Evolutionary conservation across 2,113 vertebrate genomes (phyloP).

Genomic region (Protobothrops mucrosquamatus): DNA sequence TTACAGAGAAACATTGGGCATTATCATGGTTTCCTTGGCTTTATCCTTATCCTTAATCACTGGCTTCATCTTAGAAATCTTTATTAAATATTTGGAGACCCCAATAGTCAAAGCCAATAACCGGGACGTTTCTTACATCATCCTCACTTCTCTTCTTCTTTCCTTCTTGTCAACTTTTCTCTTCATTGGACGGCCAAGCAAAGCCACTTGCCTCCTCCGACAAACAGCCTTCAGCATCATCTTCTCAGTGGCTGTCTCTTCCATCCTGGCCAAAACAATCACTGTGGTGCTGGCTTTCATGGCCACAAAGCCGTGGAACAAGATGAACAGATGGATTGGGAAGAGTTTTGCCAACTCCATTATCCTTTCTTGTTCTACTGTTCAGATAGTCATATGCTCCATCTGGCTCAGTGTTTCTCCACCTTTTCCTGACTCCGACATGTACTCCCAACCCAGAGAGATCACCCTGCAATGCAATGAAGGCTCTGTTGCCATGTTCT

Average conservation of each 20-base stretch:
- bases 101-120: background rate
- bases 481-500: background rate
- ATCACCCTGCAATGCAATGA: background rate
- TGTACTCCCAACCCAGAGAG: background rate
- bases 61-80: background rate
- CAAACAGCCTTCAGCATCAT: background rate
- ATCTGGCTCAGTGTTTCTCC: background rate
- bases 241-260: background rate
- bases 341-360: background rate
- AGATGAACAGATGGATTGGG: background rate
- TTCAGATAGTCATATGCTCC: background rate
- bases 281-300: background rate
- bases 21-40: background rate
- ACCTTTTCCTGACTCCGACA: background rate
- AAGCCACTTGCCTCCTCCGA: background rate
- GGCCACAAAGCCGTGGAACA: background rate
- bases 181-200: background rate
- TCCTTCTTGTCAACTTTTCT: background rate
- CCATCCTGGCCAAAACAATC: background rate
- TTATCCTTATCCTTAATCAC: background rate
- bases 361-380: background rate
- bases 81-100: background rate
- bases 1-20: background rate
- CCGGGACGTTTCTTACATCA: background rate
- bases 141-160: background rate